Conservation (phyloP, 2,797 vertebrate genomes). For the Catharus ustulatus region DNA sequence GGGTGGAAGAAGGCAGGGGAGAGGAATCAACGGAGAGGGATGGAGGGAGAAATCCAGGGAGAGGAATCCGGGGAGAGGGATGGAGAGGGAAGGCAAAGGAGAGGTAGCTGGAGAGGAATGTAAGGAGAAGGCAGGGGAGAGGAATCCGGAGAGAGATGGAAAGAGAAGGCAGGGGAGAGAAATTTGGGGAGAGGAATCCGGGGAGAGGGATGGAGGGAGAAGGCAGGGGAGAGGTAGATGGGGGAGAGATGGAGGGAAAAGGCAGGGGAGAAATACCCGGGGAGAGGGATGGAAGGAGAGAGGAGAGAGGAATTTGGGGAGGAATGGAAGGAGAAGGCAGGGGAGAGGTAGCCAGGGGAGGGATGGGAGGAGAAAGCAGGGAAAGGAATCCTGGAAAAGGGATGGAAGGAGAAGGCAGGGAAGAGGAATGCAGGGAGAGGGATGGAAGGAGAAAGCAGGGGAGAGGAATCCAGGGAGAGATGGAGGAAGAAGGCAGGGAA, state of each 20-base stretch:
- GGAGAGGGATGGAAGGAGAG: not conserved
- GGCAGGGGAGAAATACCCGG: no score
- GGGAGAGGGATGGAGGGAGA: not conserved
- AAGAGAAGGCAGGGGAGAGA: not conserved
- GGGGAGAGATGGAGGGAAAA: not conserved
- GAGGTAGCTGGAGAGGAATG: no score
- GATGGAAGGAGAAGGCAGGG: not conserved
- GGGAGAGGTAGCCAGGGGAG: rapidly evolving
- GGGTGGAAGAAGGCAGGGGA: not conserved
- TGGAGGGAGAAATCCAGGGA: no score
- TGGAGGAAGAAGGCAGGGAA: not conserved
- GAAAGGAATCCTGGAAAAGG: not conserved
- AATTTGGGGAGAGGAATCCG: no score
- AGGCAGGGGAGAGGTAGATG: not conserved
- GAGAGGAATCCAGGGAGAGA: no score
- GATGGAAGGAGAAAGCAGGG: not conserved
- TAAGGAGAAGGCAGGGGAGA: no score
- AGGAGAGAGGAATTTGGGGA: no score
- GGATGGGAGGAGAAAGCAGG: not conserved
- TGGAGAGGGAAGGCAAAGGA: no score
- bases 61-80: no score
- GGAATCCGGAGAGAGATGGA: no score
- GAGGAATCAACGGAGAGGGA: no score
- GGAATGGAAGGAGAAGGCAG: not conserved
- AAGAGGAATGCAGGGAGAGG: rapidly evolving